These are phyloP conservation scores for Onychostruthus taczanowskii DNA, from an alignment of 2,113 vertebrate species.

Conservation along the genomic window DNA sequence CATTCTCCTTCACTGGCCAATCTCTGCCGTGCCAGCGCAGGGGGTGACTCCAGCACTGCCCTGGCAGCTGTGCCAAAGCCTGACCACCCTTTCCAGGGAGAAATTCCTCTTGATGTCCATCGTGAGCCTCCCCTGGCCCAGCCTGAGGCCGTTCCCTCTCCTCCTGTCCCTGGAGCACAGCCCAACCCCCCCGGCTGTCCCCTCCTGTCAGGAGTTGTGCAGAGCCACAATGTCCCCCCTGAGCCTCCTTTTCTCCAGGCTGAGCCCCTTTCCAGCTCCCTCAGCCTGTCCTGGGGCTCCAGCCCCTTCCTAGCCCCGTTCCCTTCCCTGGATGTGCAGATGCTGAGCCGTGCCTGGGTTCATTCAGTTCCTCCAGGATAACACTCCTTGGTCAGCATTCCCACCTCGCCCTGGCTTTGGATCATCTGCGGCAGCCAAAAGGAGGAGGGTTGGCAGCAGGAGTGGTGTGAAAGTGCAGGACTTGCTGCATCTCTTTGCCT, in stretches of 20 bases:
- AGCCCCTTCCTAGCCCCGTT: background rate
- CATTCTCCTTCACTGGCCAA: too few relatives aligned
- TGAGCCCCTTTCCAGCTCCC: background rate
- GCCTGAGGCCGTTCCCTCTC: background rate
- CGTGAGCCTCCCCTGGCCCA: rapidly evolving
- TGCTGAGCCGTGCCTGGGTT: background rate
- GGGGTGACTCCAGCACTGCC: background rate
- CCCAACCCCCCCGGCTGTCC: background rate
- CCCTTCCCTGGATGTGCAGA: rapidly evolving
- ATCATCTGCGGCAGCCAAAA: background rate
- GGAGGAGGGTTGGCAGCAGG: background rate
- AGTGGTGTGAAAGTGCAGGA: background rate
- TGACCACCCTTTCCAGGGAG: too few relatives aligned
- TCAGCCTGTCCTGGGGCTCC: background rate
- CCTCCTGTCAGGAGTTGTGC: background rate
- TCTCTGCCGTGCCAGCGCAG: background rate
- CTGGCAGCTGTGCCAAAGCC: background rate
- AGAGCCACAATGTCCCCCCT: background rate
- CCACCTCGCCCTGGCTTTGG: background rate
- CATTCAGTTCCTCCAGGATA: background rate
- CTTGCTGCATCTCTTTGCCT: background rate
- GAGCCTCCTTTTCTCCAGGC: background rate
- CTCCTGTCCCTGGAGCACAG: background rate
- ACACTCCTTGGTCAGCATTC: background rate
- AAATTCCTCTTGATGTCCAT: rapidly evolving